These are phyloP conservation scores for Aix galericulata DNA, from an alignment of 2,113 vertebrate genomes.

Conservation along the genomic window DNA sequence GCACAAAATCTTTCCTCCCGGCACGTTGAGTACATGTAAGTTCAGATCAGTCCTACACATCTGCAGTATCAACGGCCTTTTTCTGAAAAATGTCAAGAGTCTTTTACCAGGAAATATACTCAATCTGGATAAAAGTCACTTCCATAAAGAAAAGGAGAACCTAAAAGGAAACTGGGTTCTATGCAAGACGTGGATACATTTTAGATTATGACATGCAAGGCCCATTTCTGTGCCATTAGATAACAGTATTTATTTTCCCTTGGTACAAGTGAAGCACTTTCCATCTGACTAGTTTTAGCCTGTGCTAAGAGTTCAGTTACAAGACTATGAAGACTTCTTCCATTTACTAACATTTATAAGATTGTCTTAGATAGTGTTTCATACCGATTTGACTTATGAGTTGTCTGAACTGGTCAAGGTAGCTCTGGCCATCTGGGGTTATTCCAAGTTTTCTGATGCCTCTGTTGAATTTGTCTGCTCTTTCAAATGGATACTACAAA, in stretches of 20 bases:
- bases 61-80: neutral
- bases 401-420: conserved; percentile 97
- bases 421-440: conserved; percentile 96
- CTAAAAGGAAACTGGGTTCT: neutral
- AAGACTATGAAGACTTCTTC: neutral
- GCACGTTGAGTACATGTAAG: neutral
- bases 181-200: neutral
- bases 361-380: conserved; percentile 8
- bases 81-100: neutral
- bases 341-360: neutral
- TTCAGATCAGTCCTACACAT: neutral
- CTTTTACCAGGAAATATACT: neutral
- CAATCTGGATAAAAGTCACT: neutral
- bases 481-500: conserved; percentile 94
- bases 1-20: neutral
- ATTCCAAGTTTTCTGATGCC: conserved; percentile 97
- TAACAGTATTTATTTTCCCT: neutral
- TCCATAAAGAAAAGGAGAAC: neutral
- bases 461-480: conserved; percentile 98
- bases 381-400: conserved; percentile 99
- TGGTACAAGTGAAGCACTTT: neutral
- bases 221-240: neutral
- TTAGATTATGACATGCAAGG: neutral
- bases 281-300: neutral
- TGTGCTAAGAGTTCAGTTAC: neutral